A percentile compares a stretch with the other conserved stretches of the same genome.
These are phyloP conservation scores for Cartodere bifasciata DNA, from an alignment of 2,888 invertebrate species.

Conservation along the genomic window DNA sequence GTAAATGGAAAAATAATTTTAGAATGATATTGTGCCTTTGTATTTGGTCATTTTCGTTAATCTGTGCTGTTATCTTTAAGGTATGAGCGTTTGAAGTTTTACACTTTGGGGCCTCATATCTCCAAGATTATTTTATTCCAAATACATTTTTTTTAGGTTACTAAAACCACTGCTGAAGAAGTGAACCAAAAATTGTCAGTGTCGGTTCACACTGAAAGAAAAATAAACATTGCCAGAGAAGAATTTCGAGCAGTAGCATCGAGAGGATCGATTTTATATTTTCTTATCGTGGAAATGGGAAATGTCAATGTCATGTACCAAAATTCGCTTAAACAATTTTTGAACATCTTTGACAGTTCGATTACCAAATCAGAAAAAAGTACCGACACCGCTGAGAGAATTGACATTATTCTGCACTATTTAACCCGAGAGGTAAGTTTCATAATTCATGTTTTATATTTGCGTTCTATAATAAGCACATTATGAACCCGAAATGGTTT, in stretches of 20 bases:
- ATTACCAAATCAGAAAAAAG: slow-evolving; percentile 84
- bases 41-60: slow-evolving; percentile 43
- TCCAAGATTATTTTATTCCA: too few relatives aligned
- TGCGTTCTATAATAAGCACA: too few relatives aligned
- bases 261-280: slow-evolving; percentile 87
- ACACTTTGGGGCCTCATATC: too few relatives aligned
- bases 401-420: slow-evolving; percentile 76
- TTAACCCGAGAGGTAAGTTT: slow-evolving; percentile 64
- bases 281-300: slow-evolving; percentile 94
- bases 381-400: slow-evolving; percentile 71
- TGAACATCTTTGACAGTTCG: slow-evolving; percentile 85
- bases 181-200: slow-evolving; percentile 88
- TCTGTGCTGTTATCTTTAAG: too few relatives aligned
- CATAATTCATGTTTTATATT: too few relatives aligned
- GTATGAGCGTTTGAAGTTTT: too few relatives aligned
- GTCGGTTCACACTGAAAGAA: slow-evolving; percentile 85
- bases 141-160: too few relatives aligned
- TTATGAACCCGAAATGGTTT: too few relatives aligned
- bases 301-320: slow-evolving; percentile 96
- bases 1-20: too few relatives aligned
- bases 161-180: slow-evolving; percentile 80
- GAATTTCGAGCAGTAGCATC: slow-evolving; percentile 93
- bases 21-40: too few relatives aligned
- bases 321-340: slow-evolving; percentile 87
- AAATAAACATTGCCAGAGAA: slow-evolving; percentile 86